phyloP scores from a whole-genome alignment of 2,888 invertebrate genomes.

The Drosophila kokeensis region DNA sequence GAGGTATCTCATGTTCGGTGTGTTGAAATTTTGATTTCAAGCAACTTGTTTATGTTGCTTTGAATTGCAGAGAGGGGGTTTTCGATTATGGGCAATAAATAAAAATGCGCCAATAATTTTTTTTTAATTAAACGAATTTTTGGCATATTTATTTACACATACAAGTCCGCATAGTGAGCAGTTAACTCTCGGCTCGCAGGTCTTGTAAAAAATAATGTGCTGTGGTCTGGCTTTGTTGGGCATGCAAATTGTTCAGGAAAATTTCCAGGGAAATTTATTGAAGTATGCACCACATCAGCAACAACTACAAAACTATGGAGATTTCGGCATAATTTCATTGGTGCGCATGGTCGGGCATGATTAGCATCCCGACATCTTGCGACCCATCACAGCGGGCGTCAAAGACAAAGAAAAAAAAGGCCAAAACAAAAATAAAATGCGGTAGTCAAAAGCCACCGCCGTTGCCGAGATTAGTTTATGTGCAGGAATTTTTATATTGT shows the following conservation, averaged over 20 bases:
- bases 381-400: conserved; percentile 46
- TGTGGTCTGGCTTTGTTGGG: conserved; percentile 33
- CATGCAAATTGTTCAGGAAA: conserved; percentile 66
- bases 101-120: conserved; percentile 71
- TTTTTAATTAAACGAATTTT: conserved; percentile 73
- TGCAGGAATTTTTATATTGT: conserved; percentile 77
- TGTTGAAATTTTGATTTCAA: neutral
- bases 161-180: conserved; percentile 23
- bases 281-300: conserved; percentile 29
- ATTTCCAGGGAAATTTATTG: conserved; percentile 52
- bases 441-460: conserved; percentile 62
- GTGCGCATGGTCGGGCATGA: conserved; percentile 56
- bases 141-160: conserved; percentile 63
- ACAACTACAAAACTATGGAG: conserved; percentile 47
- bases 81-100: conserved; percentile 70
- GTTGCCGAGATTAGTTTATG: conserved; percentile 74
- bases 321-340: conserved; percentile 73
- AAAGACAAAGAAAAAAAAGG: conserved; percentile 29
- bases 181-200: conserved; percentile 12
- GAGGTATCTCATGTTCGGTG: conserved; percentile 25
- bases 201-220: conserved; percentile 26
- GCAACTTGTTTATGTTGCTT: conserved; percentile 34
- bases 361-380: conserved; percentile 50
- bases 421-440: conserved; percentile 49
- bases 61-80: conserved; percentile 13